Percentiles rank a stretch among this genome's conserved stretches.
phyloP scores from a whole-genome alignment of 2,888 invertebrate genomes.

The Agrilus mali region DNA sequence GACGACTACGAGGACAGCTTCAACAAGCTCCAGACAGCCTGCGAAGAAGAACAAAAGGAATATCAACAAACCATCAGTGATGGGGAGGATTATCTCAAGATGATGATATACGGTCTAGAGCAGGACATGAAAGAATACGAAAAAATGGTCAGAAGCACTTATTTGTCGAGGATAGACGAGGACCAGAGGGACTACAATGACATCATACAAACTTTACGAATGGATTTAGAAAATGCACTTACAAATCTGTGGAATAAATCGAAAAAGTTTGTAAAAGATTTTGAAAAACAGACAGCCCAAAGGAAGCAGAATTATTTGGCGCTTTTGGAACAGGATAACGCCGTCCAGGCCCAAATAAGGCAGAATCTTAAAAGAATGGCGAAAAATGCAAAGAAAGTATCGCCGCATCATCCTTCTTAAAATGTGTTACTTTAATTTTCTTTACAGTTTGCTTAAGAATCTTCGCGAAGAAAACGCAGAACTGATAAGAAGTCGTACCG shows the following conservation, averaged over 20 bases:
- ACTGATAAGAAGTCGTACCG: no score
- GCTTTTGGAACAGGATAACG: constrained; percentile 22
- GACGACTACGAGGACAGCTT: constrained; percentile 24
- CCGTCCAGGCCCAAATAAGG: constrained; percentile 12
- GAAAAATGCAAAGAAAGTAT: constrained; percentile 7
- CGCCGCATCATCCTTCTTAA: neutral
- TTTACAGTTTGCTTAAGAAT: no score
- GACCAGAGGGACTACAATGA: constrained; percentile 21
- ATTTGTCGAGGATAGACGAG: constrained; percentile 26
- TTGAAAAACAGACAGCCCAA: constrained; percentile 6
- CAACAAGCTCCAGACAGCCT: constrained; percentile 30
- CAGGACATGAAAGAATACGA: constrained; percentile 29
- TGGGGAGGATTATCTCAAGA: constrained; percentile 38
- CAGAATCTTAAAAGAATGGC: constrained; percentile 3
- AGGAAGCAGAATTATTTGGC: constrained; percentile 19
- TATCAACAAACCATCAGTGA: constrained; percentile 32
- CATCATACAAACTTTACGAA: constrained; percentile 19
- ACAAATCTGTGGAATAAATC: constrained; percentile 21
- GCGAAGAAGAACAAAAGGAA: constrained; percentile 34
- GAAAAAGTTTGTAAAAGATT: constrained; percentile 16
- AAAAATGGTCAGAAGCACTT: constrained; percentile 24
- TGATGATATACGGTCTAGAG: constrained; percentile 38
- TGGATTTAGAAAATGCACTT: constrained; percentile 20
- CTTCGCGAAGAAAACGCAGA: no score
- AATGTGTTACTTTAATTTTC: no score